Base-by-base conservation (phyloP, 2,113 vertebrate genomes). In the Brachypteracias leptosomus region DNA sequence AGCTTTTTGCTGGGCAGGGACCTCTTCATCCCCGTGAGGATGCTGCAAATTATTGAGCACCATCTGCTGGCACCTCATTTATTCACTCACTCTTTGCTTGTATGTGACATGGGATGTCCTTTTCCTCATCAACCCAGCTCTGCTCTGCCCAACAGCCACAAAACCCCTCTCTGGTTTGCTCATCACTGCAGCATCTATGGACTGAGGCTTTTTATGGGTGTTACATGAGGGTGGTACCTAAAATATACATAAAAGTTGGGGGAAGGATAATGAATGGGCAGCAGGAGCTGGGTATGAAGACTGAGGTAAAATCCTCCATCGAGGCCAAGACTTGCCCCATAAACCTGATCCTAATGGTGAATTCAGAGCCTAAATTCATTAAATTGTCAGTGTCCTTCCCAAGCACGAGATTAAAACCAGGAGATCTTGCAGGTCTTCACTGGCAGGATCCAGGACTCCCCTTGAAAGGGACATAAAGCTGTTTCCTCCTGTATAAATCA, bases 1-100 rank as follows among this genome's bases (percentile, higher is more conserved):
- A 77, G 36, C 36, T 20, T 78, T 92, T 70, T 67, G 35, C 79
- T 59, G 71, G 58, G 75, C 44, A 59, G 16, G 73, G 51, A 88
- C 36, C 71, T 11, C 49, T 47, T 54, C 67, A 40, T 15, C 62
- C 77, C 54, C 55, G 31, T 1, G 19, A 73, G 67, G 91, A 89
- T 66, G 85, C 87, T 89, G 75, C 35, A 21, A 85, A 80, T 93
- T 91, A 88, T 17, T 70, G 78, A 88, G 95, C 85, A 82, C 85
- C 94, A 95, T 93, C 91, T 96, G 78, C 93, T 97, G 93, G 87
- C 87, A 96, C 85, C 63, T 85, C 46, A 57, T 89, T 91, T 35
- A 74, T 76, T 55, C 40, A 59, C 40, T 89, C 20, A 2, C 31
- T n/a, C 2, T 63, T 83, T 62, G 22, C 58, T 65, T 13, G 42